These are phyloP conservation scores for Lanistes nyassanus DNA, from an alignment of 1,140 invertebrate species.

Conservation along the genomic window DNA sequence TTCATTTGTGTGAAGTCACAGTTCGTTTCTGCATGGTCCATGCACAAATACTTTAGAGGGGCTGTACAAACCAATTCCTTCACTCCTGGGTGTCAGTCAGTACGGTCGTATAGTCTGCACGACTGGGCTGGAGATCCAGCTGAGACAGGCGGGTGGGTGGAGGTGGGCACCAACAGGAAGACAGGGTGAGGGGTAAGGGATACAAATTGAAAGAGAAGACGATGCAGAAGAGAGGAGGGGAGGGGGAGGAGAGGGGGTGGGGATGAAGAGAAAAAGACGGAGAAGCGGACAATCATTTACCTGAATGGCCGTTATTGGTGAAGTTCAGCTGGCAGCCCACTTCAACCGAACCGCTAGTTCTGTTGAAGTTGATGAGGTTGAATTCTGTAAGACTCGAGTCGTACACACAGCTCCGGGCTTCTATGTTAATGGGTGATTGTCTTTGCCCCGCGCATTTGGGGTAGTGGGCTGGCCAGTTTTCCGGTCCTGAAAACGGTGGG, in stretches of 20 bases:
- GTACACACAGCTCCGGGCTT: not conserved
- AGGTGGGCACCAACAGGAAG: too few species aligned
- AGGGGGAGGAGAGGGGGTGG: not conserved
- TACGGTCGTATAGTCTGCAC: too few species aligned
- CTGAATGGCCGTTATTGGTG: constrained; percentile 38
- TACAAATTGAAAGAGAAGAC: not conserved
- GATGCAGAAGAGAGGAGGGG: not conserved
- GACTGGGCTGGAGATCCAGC: not conserved
- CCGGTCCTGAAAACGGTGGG: constrained; percentile 24
- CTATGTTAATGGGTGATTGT: constrained; percentile 43
- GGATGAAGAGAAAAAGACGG: not conserved
- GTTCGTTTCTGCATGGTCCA: too few species aligned
- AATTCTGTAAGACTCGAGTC: constrained; percentile 28
- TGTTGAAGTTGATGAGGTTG: constrained; percentile 43
- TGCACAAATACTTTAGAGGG: too few species aligned
- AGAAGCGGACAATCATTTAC: not conserved
- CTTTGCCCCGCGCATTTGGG: constrained; percentile 32
- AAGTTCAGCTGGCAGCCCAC: constrained; percentile 26
- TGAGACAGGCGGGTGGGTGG: not conserved
- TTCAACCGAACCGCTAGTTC: constrained; percentile 25
- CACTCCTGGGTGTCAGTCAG: too few species aligned
- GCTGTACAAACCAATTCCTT: too few species aligned
- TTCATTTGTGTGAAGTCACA: too few species aligned
- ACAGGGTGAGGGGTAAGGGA: not conserved
- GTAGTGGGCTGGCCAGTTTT: constrained; percentile 30